These are phyloP conservation scores for Ceratitis capitata DNA, from an alignment of 1,140 invertebrate species.

Conservation along the genomic window DNA sequence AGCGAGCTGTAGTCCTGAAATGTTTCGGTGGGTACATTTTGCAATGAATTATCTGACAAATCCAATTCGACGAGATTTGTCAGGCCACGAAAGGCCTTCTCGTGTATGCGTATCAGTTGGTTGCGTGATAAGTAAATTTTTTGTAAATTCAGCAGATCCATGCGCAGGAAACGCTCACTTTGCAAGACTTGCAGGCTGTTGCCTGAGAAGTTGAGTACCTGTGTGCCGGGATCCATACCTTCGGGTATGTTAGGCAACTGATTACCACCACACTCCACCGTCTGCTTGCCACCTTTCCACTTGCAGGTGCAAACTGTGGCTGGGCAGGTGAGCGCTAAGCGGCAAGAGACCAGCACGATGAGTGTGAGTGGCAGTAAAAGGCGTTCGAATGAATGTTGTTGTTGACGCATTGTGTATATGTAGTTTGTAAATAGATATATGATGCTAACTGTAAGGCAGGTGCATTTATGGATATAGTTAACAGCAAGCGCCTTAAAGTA, in stretches of 20 bases:
- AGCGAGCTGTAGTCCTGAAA: conserved; percentile 81
- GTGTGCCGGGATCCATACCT: conserved; percentile 86
- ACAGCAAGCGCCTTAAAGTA: neutral
- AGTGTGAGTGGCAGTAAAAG: neutral
- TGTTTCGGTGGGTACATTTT: conserved; percentile 78
- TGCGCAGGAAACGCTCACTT: conserved; percentile 78
- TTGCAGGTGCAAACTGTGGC: conserved; percentile 80
- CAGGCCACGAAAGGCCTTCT: conserved; percentile 81
- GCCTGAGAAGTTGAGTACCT: conserved; percentile 85
- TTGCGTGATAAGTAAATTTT: conserved; percentile 83
- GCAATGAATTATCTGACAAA: conserved; percentile 82
- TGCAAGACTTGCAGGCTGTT: conserved; percentile 82
- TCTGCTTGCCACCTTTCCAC: conserved; percentile 91
- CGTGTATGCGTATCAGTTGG: conserved; percentile 79
- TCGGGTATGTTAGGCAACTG: conserved; percentile 79
- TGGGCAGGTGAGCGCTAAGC: conserved; percentile 71
- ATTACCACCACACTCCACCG: conserved; percentile 84
- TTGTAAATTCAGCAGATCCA: conserved; percentile 86
- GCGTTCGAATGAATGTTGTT: neutral
- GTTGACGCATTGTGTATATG: neutral
- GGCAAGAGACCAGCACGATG: neutral
- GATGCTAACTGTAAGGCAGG: neutral
- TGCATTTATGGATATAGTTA: neutral
- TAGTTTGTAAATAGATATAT: neutral
- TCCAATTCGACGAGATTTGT: conserved; percentile 90